Evolutionary conservation across 2,797 vertebrate species (phyloP), one percentile per base, ranked within the genome.

Genomic region (Cephalopachus bancanus): DNA sequence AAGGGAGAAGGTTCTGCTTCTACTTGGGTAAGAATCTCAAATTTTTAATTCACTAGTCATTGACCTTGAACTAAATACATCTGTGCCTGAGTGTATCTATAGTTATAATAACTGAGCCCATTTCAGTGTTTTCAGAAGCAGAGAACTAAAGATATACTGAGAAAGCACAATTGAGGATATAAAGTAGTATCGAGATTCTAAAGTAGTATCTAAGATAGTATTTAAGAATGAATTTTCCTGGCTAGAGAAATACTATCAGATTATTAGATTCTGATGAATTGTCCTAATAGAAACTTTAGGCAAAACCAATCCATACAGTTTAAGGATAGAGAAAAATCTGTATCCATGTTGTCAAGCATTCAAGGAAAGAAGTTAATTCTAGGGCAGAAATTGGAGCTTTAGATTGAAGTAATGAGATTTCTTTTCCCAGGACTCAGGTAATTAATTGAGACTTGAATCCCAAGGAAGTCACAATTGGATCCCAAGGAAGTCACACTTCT

Each of bases 211-310:
- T 85, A 57, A 93, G 24, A 51, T 67, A 33, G 6, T 83, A 19
- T 89, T 89, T 91, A 83, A 89, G 64, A 92, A 83, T 89, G 26
- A 55, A 72, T 51, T 95, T 69, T 71, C 37, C 26, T 81, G 79
- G 28, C n/a, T 86, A 72, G 12, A 67, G 24, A 92, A 94, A 93
- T 80, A 71, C 81, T 78, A 44, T 44, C 24, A 94, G 19, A 57
- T 65, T 75, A 33, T 89, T 95, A 85, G 26, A 67, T 85, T 89
- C 17, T 62, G 62, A 51, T 85, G 14, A 72, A 65, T 71, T 96
- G 1, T 71, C 53, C 67, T 84, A 93, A 62, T 16, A 33, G 53
- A 17, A 81, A 81, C 28, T 75, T 83, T 30, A 64, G 62, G 28
- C 17, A 62, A 94, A 12, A 22, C n/a, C 20, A 91, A 49, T 60